Evolutionary conservation across 2,113 vertebrate species (phyloP).

Genomic region (Limanda limanda): DNA sequence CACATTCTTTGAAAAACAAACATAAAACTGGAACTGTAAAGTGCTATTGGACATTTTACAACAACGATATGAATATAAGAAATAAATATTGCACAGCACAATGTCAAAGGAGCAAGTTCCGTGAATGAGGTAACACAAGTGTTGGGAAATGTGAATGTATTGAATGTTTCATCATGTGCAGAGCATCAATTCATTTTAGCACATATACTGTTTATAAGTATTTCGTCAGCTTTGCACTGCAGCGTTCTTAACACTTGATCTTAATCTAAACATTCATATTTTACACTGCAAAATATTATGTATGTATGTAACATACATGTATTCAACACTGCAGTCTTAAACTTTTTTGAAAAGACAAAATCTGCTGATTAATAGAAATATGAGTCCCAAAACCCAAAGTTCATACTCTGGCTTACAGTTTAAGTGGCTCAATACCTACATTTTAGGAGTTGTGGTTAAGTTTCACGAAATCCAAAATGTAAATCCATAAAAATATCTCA

Average conservation of each 20-base stretch:
- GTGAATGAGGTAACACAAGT: conserved; percentile 47
- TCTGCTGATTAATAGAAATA: not conserved
- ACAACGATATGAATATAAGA: conserved; percentile 24
- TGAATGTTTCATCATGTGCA: not conserved
- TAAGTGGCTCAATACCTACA: conserved; percentile 6
- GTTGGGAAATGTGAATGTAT: conserved; percentile 10
- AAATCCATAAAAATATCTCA: not conserved
- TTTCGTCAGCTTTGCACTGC: conserved; percentile 1
- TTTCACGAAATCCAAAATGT: not conserved
- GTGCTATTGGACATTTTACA: conserved; percentile 61
- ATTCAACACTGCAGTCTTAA: not conserved
- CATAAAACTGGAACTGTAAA: conserved; percentile 49
- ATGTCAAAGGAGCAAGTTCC: not conserved
- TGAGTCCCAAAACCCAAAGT: not conserved
- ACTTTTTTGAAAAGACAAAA: not conserved
- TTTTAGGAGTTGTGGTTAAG: not conserved
- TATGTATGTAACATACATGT: no score
- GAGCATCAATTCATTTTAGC: not conserved
- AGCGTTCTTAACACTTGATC: not conserved
- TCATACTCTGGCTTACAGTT: not conserved
- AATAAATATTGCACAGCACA: conserved; percentile 65
- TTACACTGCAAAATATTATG: not conserved
- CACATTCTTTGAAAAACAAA: conserved; percentile 5
- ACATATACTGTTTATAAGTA: not conserved
- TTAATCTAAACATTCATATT: not conserved